These are phyloP conservation scores for Patagioenas fasciata DNA, from an alignment of 2,113 vertebrate genomes.

Conservation along the genomic window DNA sequence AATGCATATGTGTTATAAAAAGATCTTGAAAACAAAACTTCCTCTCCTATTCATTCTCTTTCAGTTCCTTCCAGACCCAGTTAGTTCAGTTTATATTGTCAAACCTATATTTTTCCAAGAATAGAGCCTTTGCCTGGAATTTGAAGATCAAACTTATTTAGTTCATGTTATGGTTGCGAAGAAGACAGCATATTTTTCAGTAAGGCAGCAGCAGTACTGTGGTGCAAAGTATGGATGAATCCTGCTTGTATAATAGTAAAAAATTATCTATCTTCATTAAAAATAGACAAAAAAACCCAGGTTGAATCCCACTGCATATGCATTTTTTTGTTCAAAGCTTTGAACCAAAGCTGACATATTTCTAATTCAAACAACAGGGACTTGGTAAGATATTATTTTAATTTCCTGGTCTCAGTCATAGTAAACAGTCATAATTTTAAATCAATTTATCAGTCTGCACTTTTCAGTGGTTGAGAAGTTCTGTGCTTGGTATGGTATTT, in stretches of 20 bases:
- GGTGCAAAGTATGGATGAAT: neutral
- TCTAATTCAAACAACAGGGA: neutral
- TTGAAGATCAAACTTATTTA: neutral
- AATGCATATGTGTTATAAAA: neutral
- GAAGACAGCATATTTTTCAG: neutral
- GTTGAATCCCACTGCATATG: neutral
- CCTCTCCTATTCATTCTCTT: neutral
- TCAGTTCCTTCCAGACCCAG: neutral
- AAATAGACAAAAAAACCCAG: neutral
- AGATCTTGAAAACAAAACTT: neutral
- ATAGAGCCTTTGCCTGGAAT: neutral
- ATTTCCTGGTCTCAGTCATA: neutral
- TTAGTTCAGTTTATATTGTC: neutral
- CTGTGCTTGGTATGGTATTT: neutral
- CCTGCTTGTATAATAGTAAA: neutral
- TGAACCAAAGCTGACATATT: neutral
- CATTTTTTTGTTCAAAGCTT: neutral
- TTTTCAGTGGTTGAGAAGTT: neutral
- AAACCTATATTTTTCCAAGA: neutral
- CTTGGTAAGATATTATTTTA: neutral
- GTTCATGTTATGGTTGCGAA: neutral
- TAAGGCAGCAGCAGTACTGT: neutral
- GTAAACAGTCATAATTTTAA: neutral
- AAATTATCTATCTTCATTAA: neutral
- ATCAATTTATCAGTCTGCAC: slow-evolving; percentile 8